phyloP scores from a whole-genome alignment of 2,113 vertebrate genomes.

The Pachycephala philippinensis region DNA sequence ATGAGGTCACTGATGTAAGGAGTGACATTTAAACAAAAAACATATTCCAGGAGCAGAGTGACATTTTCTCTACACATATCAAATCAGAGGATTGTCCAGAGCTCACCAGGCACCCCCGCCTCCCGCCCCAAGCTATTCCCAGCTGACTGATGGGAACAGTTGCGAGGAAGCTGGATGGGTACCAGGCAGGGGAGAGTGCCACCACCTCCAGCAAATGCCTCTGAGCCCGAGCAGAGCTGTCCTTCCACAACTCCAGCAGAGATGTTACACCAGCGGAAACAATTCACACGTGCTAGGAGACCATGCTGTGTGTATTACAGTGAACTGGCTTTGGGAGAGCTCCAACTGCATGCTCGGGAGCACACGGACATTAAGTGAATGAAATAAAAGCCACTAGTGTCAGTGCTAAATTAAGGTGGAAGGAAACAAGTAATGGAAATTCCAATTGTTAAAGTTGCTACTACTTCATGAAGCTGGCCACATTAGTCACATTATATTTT shows the following conservation, averaged over 20 bases:
- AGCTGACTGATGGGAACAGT: constrained; percentile 24
- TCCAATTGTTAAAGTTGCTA: neutral
- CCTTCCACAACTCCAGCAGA: neutral
- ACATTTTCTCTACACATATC: constrained; percentile 18
- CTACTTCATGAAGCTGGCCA: neutral
- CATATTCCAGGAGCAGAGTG: neutral
- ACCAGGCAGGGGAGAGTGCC: neutral
- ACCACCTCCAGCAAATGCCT: neutral
- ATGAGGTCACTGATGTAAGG: neutral
- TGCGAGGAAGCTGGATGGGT: neutral
- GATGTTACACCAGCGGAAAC: neutral
- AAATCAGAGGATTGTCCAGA: neutral
- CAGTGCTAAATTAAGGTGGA: constrained; percentile 1
- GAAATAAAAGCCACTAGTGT: neutral
- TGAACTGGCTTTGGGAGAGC: neutral
- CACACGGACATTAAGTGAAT: neutral
- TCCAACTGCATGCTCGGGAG: neutral
- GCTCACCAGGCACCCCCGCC: neutral
- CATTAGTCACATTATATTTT: neutral
- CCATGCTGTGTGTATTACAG: neutral
- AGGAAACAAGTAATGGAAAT: constrained; percentile 50
- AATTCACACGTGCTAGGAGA: neutral
- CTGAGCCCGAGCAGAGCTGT: neutral
- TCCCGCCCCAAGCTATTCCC: neutral
- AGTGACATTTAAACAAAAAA: constrained; percentile 4